Base-by-base conservation (phyloP, 2,113 vertebrate genomes). In the Microtus oregoni region DNA sequence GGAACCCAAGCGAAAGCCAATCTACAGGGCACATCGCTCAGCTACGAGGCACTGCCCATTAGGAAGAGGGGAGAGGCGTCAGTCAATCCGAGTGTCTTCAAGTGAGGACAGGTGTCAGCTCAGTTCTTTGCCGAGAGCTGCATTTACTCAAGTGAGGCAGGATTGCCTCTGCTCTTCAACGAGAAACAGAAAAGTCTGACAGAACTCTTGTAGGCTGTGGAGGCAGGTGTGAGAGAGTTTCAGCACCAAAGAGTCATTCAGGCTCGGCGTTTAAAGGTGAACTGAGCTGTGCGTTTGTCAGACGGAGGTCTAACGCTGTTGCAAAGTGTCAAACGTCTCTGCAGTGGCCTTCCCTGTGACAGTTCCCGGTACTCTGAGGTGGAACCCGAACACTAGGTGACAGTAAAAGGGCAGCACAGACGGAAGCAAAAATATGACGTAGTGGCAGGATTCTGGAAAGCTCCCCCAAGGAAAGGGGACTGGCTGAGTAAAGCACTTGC, bases 201-300 rank as follows among this genome's bases (percentile, higher is more conserved):
- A 58, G 35, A 83, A 35, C n/a, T 35, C 63, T 70, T 24, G 44
- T 14, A 50, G 85, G 44, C n/a, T 26, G 1, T 55, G 28, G 38
- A 30, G 79, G 79, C 15, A 47, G 28, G 65, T 52, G 77, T 52
- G 76, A 13, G 19, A 75, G 0, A 44, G 32, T 19, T 30, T 85
- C 61, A 85, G 24, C 67, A 68, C 50, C 30, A n/a, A 68, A 15
- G 81, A 30, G 14, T 28, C 65, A 70, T n/a, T 52, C 19, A 73
- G 50, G 52, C 24, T 86, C 38, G 38, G 47, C 35, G 61, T 92
- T 94, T 81, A 89, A 86, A n/a, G 72, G 85, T 81, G 26, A 92
- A 78, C 87, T 65, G 68, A 70, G 52, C 78, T 83, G 15, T 3
- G 22, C 78, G 15, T 79, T 89, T 95, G n/a, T 50, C 73, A 86